A percentile compares a stretch with the other conserved stretches of the same genome.
Evolutionary conservation across 1,140 invertebrate genomes (phyloP).

Genomic region (Brachionus paranguensis): DNA sequence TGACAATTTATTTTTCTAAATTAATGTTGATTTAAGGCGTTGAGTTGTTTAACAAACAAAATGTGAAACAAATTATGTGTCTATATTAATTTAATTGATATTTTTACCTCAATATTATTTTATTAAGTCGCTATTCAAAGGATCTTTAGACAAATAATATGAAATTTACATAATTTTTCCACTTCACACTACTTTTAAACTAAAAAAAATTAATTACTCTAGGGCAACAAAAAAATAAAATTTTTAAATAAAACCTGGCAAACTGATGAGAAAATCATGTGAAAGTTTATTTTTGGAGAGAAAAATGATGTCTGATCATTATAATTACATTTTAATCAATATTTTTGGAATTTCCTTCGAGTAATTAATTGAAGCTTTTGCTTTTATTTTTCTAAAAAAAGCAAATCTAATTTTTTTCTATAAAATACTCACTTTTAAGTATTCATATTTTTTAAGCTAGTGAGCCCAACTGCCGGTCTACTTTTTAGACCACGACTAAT

Average conservation of each 20-base stretch:
- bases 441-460: neutral
- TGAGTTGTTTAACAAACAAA: neutral
- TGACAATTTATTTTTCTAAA: neutral
- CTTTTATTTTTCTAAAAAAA: too few species aligned
- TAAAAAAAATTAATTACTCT: neutral
- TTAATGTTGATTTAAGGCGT: neutral
- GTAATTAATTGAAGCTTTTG: too few species aligned
- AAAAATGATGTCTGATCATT: too few species aligned
- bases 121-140: neutral
- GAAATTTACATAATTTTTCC: neutral
- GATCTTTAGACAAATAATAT: neutral
- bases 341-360: too few species aligned
- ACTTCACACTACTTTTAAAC: neutral
- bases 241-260: neutral
- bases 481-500: neutral
- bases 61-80: neutral
- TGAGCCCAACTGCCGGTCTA: neutral
- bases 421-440: too few species aligned
- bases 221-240: too few species aligned
- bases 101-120: neutral
- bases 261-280: neutral
- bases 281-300: neutral
- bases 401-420: too few species aligned
- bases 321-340: too few species aligned
- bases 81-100: neutral